These are phyloP conservation scores for Doris montereyensis DNA, from an alignment of 2,888 invertebrate genomes.

Conservation along the genomic window DNA sequence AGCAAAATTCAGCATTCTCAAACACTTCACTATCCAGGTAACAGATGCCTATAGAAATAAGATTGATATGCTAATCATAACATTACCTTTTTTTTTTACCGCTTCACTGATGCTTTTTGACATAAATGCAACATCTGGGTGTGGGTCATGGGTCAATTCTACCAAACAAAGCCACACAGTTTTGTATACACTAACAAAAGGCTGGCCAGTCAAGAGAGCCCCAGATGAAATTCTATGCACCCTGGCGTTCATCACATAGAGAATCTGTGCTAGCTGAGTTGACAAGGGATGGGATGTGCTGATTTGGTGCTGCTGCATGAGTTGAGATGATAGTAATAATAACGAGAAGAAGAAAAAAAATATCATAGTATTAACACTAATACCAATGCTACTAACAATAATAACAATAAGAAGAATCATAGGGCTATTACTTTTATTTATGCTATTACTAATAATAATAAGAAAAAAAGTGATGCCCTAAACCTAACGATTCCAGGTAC, in stretches of 20 bases:
- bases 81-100: conserved; percentile 79
- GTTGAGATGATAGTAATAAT: not conserved
- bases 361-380: too few species aligned
- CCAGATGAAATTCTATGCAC: conserved; percentile 58
- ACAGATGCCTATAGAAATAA: too few species aligned
- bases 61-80: too few species aligned
- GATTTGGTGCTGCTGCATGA: conserved; percentile 29
- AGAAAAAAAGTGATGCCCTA: too few species aligned
- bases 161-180: conserved; percentile 90
- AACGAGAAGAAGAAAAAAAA: too few species aligned
- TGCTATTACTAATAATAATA: too few species aligned
- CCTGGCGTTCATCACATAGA: conserved; percentile 48
- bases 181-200: conserved; percentile 80
- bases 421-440: too few species aligned
- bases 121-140: conserved; percentile 85
- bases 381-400: too few species aligned
- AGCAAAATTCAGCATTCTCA: too few species aligned
- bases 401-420: too few species aligned
- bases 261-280: conserved; percentile 33
- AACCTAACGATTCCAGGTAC: too few species aligned
- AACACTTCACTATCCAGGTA: too few species aligned
- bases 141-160: conserved; percentile 88
- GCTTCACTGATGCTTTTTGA: conserved; percentile 85
- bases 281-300: conserved; percentile 29
- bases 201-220: conserved; percentile 42